Evolutionary conservation across 2,888 invertebrate genomes (phyloP).

Genomic region (Cheilosia vulpina): DNA sequence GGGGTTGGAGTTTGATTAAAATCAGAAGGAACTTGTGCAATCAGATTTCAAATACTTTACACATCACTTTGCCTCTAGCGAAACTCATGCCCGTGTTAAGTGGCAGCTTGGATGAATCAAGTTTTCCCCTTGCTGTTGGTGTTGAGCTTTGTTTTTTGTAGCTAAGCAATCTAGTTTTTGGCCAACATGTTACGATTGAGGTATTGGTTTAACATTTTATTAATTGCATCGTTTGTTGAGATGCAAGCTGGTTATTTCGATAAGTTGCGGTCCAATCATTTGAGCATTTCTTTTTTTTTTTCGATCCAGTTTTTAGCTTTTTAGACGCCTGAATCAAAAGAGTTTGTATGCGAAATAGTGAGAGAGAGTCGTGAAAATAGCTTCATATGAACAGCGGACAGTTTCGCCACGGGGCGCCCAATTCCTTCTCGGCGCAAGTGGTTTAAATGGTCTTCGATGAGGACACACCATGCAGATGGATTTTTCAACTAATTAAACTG

Average conservation of each 20-base stretch:
- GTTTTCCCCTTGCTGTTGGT: background rate
- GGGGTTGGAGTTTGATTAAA: constrained; percentile 5
- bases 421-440: too few species aligned
- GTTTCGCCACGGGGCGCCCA: too few species aligned
- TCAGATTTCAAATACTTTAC: constrained; percentile 5
- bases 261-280: background rate
- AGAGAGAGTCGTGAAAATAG: too few species aligned
- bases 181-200: constrained; percentile 43
- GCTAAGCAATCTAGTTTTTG: constrained; percentile 35
- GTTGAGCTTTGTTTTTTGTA: constrained; percentile 10
- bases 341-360: too few species aligned
- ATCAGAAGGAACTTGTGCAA: constrained; percentile 27
- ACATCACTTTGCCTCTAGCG: constrained; percentile 19
- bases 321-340: too few species aligned
- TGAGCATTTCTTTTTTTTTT: too few species aligned
- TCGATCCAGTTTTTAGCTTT: too few species aligned
- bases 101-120: constrained; percentile 1
- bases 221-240: constrained; percentile 33
- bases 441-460: too few species aligned
- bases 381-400: too few species aligned
- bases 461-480: too few species aligned
- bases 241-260: constrained; percentile 32
- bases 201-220: constrained; percentile 37
- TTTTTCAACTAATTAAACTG: too few species aligned
- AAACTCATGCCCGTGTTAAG: constrained; percentile 1